These are phyloP conservation scores for Brachionus manjavacas DNA, from an alignment of 1,140 invertebrate species.

Conservation along the genomic window DNA sequence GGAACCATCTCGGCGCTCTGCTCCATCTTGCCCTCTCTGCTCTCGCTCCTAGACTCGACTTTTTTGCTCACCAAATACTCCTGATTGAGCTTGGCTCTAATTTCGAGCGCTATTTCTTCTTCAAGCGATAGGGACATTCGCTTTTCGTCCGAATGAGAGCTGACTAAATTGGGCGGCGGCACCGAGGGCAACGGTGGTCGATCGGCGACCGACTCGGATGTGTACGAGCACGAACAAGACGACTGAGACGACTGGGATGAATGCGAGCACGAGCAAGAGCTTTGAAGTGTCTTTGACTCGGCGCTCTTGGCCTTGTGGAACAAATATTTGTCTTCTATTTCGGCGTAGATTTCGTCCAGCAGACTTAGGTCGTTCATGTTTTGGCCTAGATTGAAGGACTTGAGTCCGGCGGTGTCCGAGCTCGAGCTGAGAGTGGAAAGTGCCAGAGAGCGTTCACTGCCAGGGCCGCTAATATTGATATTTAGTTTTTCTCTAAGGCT, in stretches of 20 bases:
- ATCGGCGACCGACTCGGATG: not conserved
- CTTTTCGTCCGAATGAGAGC: not conserved
- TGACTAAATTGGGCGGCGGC: not conserved
- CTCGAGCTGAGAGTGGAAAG: not conserved
- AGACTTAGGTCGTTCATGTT: not conserved
- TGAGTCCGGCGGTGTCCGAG: not conserved
- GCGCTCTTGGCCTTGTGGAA: not conserved
- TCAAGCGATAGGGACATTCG: not conserved
- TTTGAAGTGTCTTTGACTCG: not conserved
- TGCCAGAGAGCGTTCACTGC: not conserved
- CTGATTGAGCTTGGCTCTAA: constrained; percentile 4
- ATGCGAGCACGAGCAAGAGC: not conserved
- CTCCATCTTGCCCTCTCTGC: not conserved
- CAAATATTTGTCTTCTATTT: constrained; percentile 24
- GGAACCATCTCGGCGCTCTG: no score
- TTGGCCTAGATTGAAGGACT: not conserved
- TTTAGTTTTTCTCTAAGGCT: constrained; percentile 6
- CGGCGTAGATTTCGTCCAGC: constrained; percentile 20
- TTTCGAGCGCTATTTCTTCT: constrained; percentile 16
- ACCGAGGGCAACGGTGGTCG: not conserved
- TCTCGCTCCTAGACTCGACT: not conserved
- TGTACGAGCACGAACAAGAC: not conserved
- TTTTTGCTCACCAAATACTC: not conserved
- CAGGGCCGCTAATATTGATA: not conserved
- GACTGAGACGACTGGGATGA: not conserved